A percentile compares a stretch with the other conserved stretches of the same genome.
Evolutionary conservation across 2,888 invertebrate species (phyloP).

Genomic region (Amorpha juglandis): DNA sequence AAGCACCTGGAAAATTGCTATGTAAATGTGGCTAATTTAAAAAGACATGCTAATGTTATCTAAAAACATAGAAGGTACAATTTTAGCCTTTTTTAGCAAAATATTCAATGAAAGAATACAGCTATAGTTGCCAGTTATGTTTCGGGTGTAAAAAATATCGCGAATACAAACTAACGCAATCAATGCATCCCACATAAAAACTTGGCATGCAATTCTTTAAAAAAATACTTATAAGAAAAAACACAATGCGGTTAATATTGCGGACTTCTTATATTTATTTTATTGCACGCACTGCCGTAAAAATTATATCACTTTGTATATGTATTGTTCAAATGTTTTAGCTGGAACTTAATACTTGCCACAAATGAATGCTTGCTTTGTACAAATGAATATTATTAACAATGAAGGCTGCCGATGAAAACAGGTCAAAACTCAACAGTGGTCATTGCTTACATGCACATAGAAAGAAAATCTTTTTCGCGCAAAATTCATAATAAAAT

Average conservation of each 20-base stretch:
- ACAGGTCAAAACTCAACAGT: too few relatives aligned
- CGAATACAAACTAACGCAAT: slow-evolving; percentile 19
- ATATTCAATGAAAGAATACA: not conserved
- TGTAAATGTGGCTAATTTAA: not conserved
- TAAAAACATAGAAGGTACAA: too few relatives aligned
- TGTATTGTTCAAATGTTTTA: slow-evolving; percentile 1
- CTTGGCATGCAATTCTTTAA: slow-evolving; percentile 20
- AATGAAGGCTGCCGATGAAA: too few relatives aligned
- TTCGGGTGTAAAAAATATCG: not conserved
- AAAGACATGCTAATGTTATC: not conserved
- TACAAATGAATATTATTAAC: not conserved
- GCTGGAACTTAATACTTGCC: not conserved
- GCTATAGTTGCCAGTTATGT: not conserved
- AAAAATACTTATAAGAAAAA: slow-evolving; percentile 15
- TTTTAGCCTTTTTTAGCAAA: too few relatives aligned
- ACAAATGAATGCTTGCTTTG: too few relatives aligned
- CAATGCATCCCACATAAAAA: slow-evolving; percentile 10
- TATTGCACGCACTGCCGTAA: not conserved
- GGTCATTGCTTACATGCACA: too few relatives aligned
- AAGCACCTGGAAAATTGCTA: too few relatives aligned
- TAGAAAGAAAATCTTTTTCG: too few relatives aligned
- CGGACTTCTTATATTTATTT: slow-evolving; percentile 17
- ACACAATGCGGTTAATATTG: slow-evolving; percentile 17
- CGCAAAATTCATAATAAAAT: too few relatives aligned
- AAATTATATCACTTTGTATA: not conserved